Conservation (phyloP, 2,888 invertebrate species). For the Blomia tropicalis region DNA sequence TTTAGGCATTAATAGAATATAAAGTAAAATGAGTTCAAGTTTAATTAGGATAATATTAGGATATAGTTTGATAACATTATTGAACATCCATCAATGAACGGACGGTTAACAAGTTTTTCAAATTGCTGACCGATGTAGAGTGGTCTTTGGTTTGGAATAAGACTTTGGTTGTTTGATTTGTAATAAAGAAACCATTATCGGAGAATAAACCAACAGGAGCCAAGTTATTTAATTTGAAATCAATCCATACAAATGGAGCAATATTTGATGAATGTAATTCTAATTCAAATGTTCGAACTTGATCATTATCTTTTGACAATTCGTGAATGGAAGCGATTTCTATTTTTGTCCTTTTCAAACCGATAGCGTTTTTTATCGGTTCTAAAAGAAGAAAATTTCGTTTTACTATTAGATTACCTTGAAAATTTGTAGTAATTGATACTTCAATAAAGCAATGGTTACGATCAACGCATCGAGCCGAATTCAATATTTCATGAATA, state of each 20-base stretch:
- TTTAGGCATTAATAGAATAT: no score
- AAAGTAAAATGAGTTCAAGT: no score
- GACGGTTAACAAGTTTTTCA: no score
- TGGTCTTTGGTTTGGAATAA: no score
- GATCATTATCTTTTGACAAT: conserved; percentile 10
- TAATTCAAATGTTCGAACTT: conserved; percentile 22
- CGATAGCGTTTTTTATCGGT: background rate
- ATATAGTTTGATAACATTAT: no score
- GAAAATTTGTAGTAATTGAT: background rate
- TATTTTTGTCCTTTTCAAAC: background rate
- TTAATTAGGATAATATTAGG: no score
- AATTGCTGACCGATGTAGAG: no score
- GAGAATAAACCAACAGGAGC: conserved; percentile 47
- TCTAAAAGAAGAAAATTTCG: conserved; percentile 17
- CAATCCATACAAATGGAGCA: conserved; percentile 47
- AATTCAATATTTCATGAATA: background rate
- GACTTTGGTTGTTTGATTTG: background rate
- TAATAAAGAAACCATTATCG: conserved; percentile 52
- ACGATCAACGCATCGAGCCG: conserved; percentile 11
- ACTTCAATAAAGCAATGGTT: conserved; percentile 15
- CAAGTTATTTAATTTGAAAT: conserved; percentile 33
- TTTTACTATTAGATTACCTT: background rate
- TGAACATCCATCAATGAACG: no score
- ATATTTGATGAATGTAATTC: conserved; percentile 34
- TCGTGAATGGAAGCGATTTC: conserved; percentile 31